Base-by-base conservation (phyloP, 2,797 vertebrate species). In the Argya squamiceps region DNA sequence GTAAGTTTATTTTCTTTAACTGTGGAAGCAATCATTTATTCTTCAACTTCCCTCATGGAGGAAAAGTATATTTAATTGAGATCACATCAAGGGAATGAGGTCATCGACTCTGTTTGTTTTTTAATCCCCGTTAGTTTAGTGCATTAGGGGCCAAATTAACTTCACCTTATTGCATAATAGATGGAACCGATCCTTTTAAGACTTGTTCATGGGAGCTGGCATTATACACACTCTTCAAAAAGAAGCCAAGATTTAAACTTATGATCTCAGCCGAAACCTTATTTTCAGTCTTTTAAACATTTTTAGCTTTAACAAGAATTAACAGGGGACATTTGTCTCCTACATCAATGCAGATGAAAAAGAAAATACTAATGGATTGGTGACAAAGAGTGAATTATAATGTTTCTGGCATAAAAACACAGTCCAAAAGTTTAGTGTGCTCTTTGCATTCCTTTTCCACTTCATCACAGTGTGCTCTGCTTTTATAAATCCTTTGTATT, bases 31-130 rank as follows among this genome's bases (percentile, higher is more conserved):
- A 71, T 90, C 56, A 80, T 88, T 93, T 95, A 88, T 36, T 84
- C 70, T 71, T 88, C 56, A 63, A 53, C 62, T 88, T 87, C 76
- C 84, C 63, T 89, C 60, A 19, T 30, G 23, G 34, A 95, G 37
- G 30, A 94, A 81, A 94, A 95, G 85, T 90, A 13, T 93, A 93
- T 93, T 96, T 95, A 85, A 92, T 29, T 70, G 93, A 94, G 59
- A 92, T 90, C 83, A 90, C 91, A 93, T 96, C 95, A 95, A 97
- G 91, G 88, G 79, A 95, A 92, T 94, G 94, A 96, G 88, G 89
- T 95, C 90, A 96, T 26, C 84, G 80, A 87, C 83, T 92, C 75
- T 92, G 82, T 94, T 95, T 97, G 88, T 49, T 96, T 97, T 96
- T 88, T 89, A 96, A 93, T 86, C 89, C 50, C 70, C 77, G 63